Conservation (phyloP, 2,113 vertebrate genomes). For the Aphelocoma coerulescens region DNA sequence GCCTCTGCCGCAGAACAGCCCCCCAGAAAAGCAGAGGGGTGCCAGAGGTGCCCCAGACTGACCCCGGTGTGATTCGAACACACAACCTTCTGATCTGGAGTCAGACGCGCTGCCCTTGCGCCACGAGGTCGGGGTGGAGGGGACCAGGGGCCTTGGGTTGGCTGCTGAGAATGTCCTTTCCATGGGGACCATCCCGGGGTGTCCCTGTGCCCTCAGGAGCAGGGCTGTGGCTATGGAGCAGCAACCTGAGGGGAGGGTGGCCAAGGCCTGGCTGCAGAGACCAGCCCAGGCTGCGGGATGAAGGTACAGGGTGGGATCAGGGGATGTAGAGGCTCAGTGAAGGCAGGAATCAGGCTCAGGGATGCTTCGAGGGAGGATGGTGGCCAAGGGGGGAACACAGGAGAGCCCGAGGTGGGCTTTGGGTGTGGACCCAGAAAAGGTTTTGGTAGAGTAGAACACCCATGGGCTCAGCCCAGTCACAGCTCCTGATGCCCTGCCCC, state of each 20-base stretch:
- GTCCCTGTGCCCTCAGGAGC: neutral
- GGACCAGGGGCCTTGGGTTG: fast-evolving
- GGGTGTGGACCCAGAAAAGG: neutral
- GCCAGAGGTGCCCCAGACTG: neutral
- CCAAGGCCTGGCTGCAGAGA: neutral
- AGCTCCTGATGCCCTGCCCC: neutral
- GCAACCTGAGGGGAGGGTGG: neutral
- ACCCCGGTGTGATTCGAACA: conserved; percentile 41
- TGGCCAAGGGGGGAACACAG: neutral
- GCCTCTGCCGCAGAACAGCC: fast-evolving
- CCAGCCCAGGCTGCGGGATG: neutral
- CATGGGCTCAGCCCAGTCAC: neutral
- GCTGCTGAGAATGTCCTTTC: fast-evolving
- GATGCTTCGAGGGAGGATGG: neutral
- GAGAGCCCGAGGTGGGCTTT: neutral
- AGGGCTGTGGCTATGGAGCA: neutral
- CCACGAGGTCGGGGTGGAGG: neutral
- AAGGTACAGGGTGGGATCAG: fast-evolving
- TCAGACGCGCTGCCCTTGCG: conserved; percentile 30
- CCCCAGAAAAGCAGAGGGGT: neutral
- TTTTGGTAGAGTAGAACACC: fast-evolving
- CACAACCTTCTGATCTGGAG: conserved; percentile 54
- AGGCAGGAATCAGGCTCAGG: neutral
- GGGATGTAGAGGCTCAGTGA: fast-evolving
- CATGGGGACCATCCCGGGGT: neutral